Conservation (phyloP, 2,888 invertebrate species). For the Sepioteuthis lessoniana region DNA sequence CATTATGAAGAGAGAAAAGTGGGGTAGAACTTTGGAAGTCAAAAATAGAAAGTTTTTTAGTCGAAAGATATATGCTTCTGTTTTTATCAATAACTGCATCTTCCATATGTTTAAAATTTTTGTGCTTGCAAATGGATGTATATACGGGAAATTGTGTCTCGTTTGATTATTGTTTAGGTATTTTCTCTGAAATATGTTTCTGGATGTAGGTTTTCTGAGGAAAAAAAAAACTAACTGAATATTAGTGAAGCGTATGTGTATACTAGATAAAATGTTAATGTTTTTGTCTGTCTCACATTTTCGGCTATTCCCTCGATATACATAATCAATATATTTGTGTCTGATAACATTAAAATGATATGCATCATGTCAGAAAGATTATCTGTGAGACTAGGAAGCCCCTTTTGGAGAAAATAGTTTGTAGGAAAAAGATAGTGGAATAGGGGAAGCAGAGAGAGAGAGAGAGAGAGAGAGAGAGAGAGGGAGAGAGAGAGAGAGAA, state of each 20-base stretch:
- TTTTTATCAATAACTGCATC: no score
- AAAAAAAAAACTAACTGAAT: not conserved
- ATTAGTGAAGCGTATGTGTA: not conserved
- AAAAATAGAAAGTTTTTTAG: no score
- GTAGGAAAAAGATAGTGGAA: no score
- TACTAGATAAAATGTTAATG: not conserved
- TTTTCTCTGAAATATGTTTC: not conserved
- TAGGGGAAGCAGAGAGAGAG: no score
- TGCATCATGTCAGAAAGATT: not conserved
- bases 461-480: no score
- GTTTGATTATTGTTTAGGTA: not conserved
- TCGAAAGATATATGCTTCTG: no score
- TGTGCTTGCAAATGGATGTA: no score
- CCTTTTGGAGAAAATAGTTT: not conserved
- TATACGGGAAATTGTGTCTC: not conserved
- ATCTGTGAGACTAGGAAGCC: not conserved
- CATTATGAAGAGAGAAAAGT: no score
- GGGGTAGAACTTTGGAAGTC: no score
- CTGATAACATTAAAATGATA: slow-evolving; percentile 33
- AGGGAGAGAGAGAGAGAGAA: no score
- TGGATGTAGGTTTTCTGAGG: not conserved
- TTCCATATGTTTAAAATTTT: no score
- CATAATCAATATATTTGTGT: not conserved
- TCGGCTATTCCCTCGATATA: not conserved
- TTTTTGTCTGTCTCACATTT: not conserved